Evolutionary conservation across 2,797 vertebrate genomes (phyloP).

Genomic region (Rhinoraja longicauda): DNA sequence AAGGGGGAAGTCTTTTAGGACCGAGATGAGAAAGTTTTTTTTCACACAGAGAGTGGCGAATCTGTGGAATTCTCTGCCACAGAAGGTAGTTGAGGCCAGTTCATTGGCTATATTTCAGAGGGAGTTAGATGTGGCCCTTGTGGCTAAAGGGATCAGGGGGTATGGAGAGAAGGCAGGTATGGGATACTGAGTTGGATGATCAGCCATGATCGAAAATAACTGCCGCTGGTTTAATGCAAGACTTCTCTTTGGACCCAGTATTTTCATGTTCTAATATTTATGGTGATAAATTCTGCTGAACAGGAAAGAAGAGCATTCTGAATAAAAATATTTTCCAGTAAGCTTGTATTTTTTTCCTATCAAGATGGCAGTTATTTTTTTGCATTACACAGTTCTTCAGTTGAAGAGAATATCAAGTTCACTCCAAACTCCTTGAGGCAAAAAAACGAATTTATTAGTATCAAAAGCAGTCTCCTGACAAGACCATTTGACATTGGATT

Average conservation of each 20-base stretch:
- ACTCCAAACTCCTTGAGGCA: background rate
- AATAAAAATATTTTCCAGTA: constrained; percentile 15
- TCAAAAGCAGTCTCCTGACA: background rate
- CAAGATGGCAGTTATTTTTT: background rate
- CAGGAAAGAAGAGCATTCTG: background rate
- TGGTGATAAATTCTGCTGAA: background rate
- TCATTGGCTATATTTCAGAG: too few relatives aligned
- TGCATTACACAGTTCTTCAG: background rate
- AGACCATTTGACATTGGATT: background rate
- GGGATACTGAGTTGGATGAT: too few relatives aligned
- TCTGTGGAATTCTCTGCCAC: too few relatives aligned
- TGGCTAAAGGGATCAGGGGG: too few relatives aligned
- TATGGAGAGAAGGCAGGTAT: too few relatives aligned
- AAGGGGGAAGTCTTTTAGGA: too few relatives aligned
- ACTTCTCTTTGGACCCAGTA: background rate
- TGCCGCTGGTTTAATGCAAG: background rate
- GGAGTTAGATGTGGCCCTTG: too few relatives aligned
- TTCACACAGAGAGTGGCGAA: too few relatives aligned
- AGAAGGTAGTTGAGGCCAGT: too few relatives aligned
- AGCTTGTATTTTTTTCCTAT: background rate
- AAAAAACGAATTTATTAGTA: background rate
- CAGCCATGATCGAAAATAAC: background rate
- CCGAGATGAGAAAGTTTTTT: too few relatives aligned
- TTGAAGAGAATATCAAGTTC: background rate
- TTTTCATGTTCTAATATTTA: background rate